Evolutionary conservation across 1,140 invertebrate genomes (phyloP).

Genomic region (Asbolus verrucosus): DNA sequence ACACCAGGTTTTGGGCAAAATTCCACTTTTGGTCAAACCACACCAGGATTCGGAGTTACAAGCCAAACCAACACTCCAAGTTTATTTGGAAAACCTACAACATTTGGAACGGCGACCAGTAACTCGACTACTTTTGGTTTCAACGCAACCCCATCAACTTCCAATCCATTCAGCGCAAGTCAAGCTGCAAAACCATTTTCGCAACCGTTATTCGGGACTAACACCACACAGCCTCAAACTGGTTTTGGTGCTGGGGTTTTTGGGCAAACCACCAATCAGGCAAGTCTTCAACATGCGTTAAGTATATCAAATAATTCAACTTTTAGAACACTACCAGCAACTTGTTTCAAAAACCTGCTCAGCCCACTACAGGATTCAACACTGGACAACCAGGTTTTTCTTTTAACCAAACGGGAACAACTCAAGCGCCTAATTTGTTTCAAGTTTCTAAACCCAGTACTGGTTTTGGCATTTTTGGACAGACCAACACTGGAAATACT

Average conservation of each 20-base stretch:
- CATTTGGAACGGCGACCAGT: slow-evolving; percentile 62
- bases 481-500: slow-evolving; percentile 62
- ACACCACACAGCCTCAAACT: slow-evolving; percentile 61
- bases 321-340: slow-evolving; percentile 51
- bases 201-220: slow-evolving; percentile 67
- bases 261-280: slow-evolving; percentile 74
- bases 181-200: slow-evolving; percentile 62
- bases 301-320: no score
- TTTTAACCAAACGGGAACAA: slow-evolving; percentile 54
- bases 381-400: slow-evolving; percentile 50
- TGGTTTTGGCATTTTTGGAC: slow-evolving; percentile 68
- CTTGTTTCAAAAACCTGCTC: slow-evolving; percentile 58
- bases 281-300: slow-evolving; percentile 26
- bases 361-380: slow-evolving; percentile 54
- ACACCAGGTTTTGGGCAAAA: slow-evolving; percentile 57
- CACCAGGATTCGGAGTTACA: slow-evolving; percentile 62
- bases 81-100: slow-evolving; percentile 52
- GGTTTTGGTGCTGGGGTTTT: slow-evolving; percentile 76
- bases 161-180: slow-evolving; percentile 55
- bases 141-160: slow-evolving; percentile 41
- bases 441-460: slow-evolving; percentile 63
- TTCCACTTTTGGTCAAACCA: slow-evolving; percentile 60
- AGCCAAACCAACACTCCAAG: slow-evolving; percentile 64
- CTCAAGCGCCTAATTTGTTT: slow-evolving; percentile 59
- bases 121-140: slow-evolving; percentile 44